Base-by-base conservation (phyloP, 2,113 vertebrate genomes). In the Nettapus auritus region DNA sequence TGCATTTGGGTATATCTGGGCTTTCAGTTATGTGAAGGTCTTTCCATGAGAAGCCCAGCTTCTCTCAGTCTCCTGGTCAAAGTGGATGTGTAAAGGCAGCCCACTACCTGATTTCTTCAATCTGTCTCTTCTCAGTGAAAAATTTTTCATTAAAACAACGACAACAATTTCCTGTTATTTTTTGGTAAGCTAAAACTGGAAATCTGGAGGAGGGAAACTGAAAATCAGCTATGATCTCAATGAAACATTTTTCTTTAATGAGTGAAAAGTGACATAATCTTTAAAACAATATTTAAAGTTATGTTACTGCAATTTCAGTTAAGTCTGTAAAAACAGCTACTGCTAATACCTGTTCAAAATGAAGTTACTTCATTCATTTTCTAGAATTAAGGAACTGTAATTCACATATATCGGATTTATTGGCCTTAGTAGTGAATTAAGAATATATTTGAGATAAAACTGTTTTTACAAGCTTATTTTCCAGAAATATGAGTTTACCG, bases 381-480 rank as follows among this genome's bases (percentile, higher is more conserved):
- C 44, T 88, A 83, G 86, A 93, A 80, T 91, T 82, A 93, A 74
- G 59, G 42, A 62, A 55, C 46, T 67, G 10, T 88, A 78, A 75
- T 81, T 86, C n/a, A 21, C 34, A 29, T 62, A 44, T 90, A 90
- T 62, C 40, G 62, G 74, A 55, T 83, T 44, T 86, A 83, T 77
- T 48, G 12, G 16, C 28, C n/a, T 90, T 82, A 56, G 21, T 50
- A 59, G 44, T 59, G n/a, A 83, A 53, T 76, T 94, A 74, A 77
- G 40, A 5, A 44, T 66, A 29, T 38, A 31, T 40, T 57, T 1
- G 2, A 44, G 53, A 33, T n/a, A 86, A 81, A 63, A 12, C 9
- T 77, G 8, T 29, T 80, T 80, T 77, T 77, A 34, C 23, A 74
- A 50, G 25, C 33, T 40, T 83, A 34, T 83, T 92, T 94, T 63